Percentiles rank a stretch among this genome's conserved stretches.
Conservation (phyloP, 2,797 vertebrate genomes). For the Etheostoma perlongum region DNA sequence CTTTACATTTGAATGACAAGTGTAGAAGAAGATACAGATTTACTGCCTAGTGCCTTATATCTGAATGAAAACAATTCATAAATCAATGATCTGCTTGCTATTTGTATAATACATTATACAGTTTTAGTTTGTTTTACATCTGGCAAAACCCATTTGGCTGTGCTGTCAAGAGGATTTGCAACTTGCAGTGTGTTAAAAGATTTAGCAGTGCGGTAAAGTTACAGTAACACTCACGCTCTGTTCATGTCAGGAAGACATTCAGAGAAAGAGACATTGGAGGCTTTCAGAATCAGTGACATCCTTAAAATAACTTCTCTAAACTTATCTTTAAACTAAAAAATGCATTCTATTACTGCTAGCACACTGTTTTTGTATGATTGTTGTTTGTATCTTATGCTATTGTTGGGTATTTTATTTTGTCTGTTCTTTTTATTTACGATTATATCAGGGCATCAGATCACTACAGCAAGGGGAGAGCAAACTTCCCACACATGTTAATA, state of each 20-base stretch:
- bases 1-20: neutral
- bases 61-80: neutral
- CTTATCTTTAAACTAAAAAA: neutral
- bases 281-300: neutral
- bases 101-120: neutral
- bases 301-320: neutral
- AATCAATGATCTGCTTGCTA: neutral
- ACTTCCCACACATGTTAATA: slow-evolving; percentile 30
- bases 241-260: slow-evolving; percentile 36
- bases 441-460: neutral
- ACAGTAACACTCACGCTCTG: slow-evolving; percentile 28
- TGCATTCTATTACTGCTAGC: neutral
- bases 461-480: slow-evolving; percentile 2
- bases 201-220: slow-evolving; percentile 27
- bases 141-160: slow-evolving; percentile 4
- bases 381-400: neutral
- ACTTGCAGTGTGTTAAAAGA: slow-evolving; percentile 46
- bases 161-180: slow-evolving; percentile 24
- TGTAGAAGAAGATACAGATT: neutral
- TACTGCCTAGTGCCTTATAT: neutral
- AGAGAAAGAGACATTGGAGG: slow-evolving; percentile 5
- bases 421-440: neutral
- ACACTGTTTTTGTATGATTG: neutral
- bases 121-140: slow-evolving; percentile 1
- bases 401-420: neutral